These are phyloP conservation scores for Aspidapion aeneum DNA, from an alignment of 2,888 invertebrate genomes.

Conservation along the genomic window DNA sequence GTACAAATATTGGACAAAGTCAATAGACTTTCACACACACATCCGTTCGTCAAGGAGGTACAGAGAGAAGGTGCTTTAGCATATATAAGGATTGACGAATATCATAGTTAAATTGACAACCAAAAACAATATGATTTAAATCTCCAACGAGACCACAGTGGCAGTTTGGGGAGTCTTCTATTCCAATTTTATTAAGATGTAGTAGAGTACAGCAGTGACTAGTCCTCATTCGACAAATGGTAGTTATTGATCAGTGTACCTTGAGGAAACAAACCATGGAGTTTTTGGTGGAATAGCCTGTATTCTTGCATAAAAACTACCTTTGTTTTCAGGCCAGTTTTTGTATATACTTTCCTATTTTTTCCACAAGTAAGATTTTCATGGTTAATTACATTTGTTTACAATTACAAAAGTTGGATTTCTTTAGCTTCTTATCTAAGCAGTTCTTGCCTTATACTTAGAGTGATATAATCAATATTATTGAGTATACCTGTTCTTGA, in stretches of 20 bases:
- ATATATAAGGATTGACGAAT: no score
- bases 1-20: no score
- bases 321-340: background rate
- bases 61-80: no score
- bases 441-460: background rate
- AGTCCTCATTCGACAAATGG: background rate
- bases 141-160: background rate
- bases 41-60: no score
- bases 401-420: background rate
- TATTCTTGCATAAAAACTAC: background rate
- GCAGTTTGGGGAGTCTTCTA: background rate
- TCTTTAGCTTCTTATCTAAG: background rate
- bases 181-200: background rate
- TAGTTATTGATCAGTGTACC: background rate
- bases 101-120: no score
- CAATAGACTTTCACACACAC: no score
- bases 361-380: background rate
- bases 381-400: background rate
- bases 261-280: background rate
- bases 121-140: background rate
- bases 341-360: background rate
- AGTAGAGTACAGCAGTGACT: background rate
- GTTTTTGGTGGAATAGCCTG: background rate
- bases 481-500: background rate
- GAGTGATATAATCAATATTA: background rate